Conservation (phyloP, 2,797 vertebrate species). For the Dallia pectoralis region DNA sequence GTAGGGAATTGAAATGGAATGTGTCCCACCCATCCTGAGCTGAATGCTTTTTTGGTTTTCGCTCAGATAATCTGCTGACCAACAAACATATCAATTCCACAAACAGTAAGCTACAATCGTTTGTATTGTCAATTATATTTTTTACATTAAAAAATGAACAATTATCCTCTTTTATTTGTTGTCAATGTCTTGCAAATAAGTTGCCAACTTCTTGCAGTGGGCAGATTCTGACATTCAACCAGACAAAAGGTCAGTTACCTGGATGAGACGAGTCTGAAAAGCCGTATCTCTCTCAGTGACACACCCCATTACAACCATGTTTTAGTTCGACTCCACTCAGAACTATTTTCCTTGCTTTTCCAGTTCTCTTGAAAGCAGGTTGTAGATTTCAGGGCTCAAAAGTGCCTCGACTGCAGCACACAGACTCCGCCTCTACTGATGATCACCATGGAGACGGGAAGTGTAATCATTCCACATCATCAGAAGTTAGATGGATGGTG, state of each 20-base stretch:
- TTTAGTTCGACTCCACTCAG: neutral
- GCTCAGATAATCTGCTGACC: neutral
- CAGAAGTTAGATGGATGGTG: slow-evolving; percentile 23
- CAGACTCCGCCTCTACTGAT: no score
- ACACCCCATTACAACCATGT: neutral
- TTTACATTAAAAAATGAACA: slow-evolving; percentile 30
- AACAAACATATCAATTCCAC: neutral
- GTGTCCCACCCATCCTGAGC: neutral
- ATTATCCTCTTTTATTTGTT: slow-evolving; percentile 24
- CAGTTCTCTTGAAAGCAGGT: no score
- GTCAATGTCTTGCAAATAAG: slow-evolving; percentile 21
- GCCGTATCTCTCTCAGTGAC: neutral
- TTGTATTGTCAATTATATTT: neutral
- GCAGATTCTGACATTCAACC: neutral
- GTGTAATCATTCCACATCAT: neutral
- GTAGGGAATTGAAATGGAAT: neutral
- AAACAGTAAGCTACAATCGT: neutral
- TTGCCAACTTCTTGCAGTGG: slow-evolving; percentile 7
- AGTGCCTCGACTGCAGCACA: no score
- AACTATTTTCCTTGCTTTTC: no score
- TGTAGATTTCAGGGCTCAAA: no score
- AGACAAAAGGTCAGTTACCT: neutral
- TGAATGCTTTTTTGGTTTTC: neutral
- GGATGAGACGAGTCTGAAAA: no score
- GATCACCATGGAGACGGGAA: neutral